Base-by-base conservation (phyloP, 2,797 vertebrate species). In the Tapirus indicus region DNA sequence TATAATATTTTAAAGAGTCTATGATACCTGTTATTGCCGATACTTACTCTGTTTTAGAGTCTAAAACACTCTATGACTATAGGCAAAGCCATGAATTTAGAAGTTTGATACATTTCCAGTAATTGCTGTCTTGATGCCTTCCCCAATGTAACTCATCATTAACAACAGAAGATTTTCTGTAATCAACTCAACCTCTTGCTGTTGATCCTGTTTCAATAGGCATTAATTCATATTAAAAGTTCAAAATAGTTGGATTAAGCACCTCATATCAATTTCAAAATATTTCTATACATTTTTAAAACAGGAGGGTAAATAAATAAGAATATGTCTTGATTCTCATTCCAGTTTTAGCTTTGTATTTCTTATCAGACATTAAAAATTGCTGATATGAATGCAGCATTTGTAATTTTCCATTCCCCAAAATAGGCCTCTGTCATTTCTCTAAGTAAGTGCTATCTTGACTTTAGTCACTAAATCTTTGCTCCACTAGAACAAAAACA, bases 401-500 rank as follows among this genome's bases (percentile, higher is more conserved):
- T 29, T 56, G 4, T 41, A 58, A 72, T 68, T 95, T 96, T 49
- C 35, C 83, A 35, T 84, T 96, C 4, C 47, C 16, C 62, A 23
- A 82, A 84, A 84, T 9, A 66, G 44, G 5, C 12, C n/a, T 9
- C 44, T 79, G 23, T 85, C 93, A 71, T 90, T 85, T 95, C 69
- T 97, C 89, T 52, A 75, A 83, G 18, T 78, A 89, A 97, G 92
- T 56, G 62, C 72, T 58, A 38, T 88, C 84, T 56, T 97, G 94
- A 89, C 56, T 89, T 97, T 56, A 92, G 84, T 84, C 78, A 86
- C 62, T 64, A 60, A 72, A 64, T 91, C 66, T 27, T 91, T 95
- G 60, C 75, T 97, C 85, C 47, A 56, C 87, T 68, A 89, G 97
- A 80, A 94, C 47, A 87, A 95, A 96, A 97, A 96, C 82, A 98